Conservation (phyloP, 1,140 invertebrate species). For the Octopus sinensis region DNA sequence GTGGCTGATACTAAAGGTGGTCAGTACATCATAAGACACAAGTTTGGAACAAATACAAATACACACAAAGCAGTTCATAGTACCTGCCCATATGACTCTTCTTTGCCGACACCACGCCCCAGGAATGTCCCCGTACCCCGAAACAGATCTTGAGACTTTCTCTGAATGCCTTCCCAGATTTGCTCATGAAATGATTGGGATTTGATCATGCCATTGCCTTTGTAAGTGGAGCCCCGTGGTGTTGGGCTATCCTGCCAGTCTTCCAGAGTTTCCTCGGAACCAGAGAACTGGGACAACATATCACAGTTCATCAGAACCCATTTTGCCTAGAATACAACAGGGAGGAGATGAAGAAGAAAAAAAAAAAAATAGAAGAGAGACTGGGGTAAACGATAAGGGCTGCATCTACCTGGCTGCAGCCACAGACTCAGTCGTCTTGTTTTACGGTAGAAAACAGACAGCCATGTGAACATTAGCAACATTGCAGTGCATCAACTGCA, state of each 20-base stretch:
- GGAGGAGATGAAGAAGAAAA: constrained; percentile 4
- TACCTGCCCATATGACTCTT: constrained; percentile 42
- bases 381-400: not conserved
- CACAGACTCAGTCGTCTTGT: too few species aligned
- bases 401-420: not conserved
- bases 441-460: too few species aligned
- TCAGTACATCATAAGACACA: not conserved
- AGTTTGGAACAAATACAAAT: not conserved
- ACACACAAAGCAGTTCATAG: constrained; percentile 15
- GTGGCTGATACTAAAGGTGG: not conserved
- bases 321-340: constrained; percentile 38
- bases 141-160: constrained; percentile 50
- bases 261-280: constrained; percentile 48
- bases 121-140: constrained; percentile 46
- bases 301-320: constrained; percentile 38
- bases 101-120: constrained; percentile 44
- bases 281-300: constrained; percentile 32
- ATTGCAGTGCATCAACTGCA: not conserved
- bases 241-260: constrained; percentile 42
- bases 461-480: not conserved
- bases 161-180: constrained; percentile 50
- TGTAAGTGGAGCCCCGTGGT: constrained; percentile 33
- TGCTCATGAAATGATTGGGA: constrained; percentile 45
- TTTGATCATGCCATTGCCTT: constrained; percentile 49
- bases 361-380: not conserved